Base-by-base conservation (phyloP, 2,888 invertebrate genomes). In the Geophilus truncorum region DNA sequence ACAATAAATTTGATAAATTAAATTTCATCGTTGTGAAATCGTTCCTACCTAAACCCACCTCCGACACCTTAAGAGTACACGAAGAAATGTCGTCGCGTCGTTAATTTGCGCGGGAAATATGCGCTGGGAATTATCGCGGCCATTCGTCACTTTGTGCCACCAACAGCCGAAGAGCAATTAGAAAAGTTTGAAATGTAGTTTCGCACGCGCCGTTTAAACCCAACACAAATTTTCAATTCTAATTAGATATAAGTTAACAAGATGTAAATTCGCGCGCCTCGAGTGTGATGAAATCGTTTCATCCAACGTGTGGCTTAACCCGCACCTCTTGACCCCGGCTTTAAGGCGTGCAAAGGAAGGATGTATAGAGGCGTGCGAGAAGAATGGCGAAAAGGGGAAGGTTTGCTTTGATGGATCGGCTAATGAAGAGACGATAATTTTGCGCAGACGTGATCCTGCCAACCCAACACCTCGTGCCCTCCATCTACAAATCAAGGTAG, bases 401-500 rank as follows among this genome's bases (percentile, higher is more conserved):
- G 57, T 62, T 70, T 70, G 25, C 25, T n/a, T 70, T 70, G 70
- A 70, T 70, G 70, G 70, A 70, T 70, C 28, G 70, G 28, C 70
- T 70, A 70, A 70, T 70, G 70, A 70, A 70, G 70, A 70, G 25
- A 28, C 70, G 70, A 70, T 70, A 70, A 70, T 70, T 70, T 70
- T 70, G 15, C 25, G 28, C 70, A 1, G 28, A 70, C 70, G 70
- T 70, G 70, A 70, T 70, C 70, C 70, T 70, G 70, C 70, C 70
- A 70, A 70, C 28, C 70, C 70, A 28, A 70, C 70, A 70, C 70
- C 70, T 70, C 12, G 0, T 70, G 70, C 12, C 28, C 70, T 70
- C 70, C 70, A 70, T 70, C 70, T 70, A 70, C 70, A 70, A 70
- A 70, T 70, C 70, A 70, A 70, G 70, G 70, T 70, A 70, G 70